Conservation (phyloP, 2,888 invertebrate species). For the Prosapia bicincta region DNA sequence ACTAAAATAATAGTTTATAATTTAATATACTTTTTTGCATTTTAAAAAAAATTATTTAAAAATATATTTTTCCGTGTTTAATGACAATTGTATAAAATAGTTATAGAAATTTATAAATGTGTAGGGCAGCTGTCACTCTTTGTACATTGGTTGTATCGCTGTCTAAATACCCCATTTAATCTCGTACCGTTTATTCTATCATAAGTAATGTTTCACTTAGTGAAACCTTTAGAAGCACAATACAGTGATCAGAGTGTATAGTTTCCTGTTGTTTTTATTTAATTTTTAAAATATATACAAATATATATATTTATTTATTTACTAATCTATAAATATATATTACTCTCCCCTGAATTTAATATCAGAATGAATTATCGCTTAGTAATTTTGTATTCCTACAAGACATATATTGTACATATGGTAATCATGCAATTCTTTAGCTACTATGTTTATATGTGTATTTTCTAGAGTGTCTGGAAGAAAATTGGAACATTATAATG, state of each 20-base stretch:
- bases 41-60: neutral
- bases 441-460: neutral
- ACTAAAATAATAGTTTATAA: neutral
- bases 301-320: slow-evolving; percentile 1
- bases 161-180: neutral
- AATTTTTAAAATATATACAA: neutral
- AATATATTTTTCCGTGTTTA: neutral
- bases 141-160: neutral
- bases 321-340: neutral
- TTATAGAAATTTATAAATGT: neutral
- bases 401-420: neutral
- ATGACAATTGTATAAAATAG: neutral
- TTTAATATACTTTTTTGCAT: neutral
- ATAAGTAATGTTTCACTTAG: neutral
- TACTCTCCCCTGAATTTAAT: neutral
- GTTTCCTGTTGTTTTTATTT: neutral
- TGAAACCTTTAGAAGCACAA: neutral
- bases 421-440: neutral
- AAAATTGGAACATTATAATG: neutral
- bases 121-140: neutral
- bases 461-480: neutral
- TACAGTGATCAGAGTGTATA: neutral
- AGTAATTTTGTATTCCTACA: neutral
- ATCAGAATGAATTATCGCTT: neutral
- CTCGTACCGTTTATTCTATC: neutral